A percentile compares a stretch with the other conserved stretches of the same genome.
Conservation (phyloP, 2,888 invertebrate species). For the Megamerina dolium region DNA sequence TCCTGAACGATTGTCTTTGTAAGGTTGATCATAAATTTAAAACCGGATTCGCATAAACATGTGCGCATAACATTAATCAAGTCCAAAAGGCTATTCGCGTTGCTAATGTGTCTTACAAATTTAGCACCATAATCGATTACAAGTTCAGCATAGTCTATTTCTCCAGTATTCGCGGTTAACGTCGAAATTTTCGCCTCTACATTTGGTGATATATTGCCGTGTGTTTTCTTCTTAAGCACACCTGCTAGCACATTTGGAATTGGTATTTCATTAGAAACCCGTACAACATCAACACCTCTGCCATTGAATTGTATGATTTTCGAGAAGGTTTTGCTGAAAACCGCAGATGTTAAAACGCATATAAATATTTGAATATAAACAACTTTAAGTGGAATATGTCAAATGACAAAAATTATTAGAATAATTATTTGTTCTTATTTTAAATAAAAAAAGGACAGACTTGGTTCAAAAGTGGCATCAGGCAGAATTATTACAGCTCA, state of each 20-base stretch:
- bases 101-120: conserved; percentile 33
- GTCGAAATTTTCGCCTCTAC: too few species aligned
- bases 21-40: conserved; percentile 27
- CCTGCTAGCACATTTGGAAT: neutral
- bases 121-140: conserved; percentile 24
- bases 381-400: too few species aligned
- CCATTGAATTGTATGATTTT: conserved; percentile 20
- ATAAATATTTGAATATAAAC: too few species aligned
- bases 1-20: conserved; percentile 31
- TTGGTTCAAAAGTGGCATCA: too few species aligned
- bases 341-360: too few species aligned
- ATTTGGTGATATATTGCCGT: too few species aligned
- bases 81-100: conserved; percentile 27
- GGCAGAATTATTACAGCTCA: too few species aligned
- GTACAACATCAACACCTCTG: conserved; percentile 22
- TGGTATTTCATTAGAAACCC: conserved; percentile 6
- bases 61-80: conserved; percentile 27
- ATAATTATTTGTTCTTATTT: too few species aligned
- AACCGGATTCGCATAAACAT: conserved; percentile 24
- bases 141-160: conserved; percentile 15
- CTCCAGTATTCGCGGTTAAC: neutral
- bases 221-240: too few species aligned
- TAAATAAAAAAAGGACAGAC: too few species aligned
- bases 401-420: too few species aligned
- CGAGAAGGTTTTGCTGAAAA: too few species aligned